Base-by-base conservation (phyloP, 2,113 vertebrate genomes). In the Holacanthus passer region DNA sequence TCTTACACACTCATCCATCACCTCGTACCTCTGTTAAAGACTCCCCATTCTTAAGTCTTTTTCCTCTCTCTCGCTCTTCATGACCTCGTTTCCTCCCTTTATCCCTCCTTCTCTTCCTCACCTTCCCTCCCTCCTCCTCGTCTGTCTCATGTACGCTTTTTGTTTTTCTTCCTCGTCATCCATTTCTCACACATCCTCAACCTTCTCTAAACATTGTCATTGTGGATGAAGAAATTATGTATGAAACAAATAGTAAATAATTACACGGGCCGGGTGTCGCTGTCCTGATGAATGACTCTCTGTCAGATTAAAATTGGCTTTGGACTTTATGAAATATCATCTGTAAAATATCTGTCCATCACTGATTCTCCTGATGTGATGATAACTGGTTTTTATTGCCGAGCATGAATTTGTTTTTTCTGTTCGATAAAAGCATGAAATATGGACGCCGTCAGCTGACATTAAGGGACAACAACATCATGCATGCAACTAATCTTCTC, bases 1-100 rank as follows among this genome's bases (percentile, higher is more conserved):
- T 77, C 47, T 75, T 62, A 14, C 79, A 50, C 55, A 13, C 66
- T 86, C 90, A 90, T 92, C 87, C 83, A 92, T 90, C 90, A 90
- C 62, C 75, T 65, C 3, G 0, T 48, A 47, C 64, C 71, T 67
- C 72, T 20, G 67, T 56, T 78, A 82, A 84, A 88, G 66, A 81
- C 74, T 87, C 39, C 32, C 60, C 70, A 39, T 85, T n/a, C 72
- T 72, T 14, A 81, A 70, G 43, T 81, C 77, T 75, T 77, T 64
- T 59, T 58, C 69, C 68, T 37, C 32, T 63, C 65, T 27, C 60
- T 53, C 56, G 37, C 74, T 64, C 76, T 14, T 16, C 4, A 55
- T 73, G 72, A 79, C 74, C 63, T 79, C 60, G 73, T 84, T 72
- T 69, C 41, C 69, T 69, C 73, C 65, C 31, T 65, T 73, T 5